phyloP scores from a whole-genome alignment of 2,113 vertebrate genomes.

The Paramisgurnus dabryanus region DNA sequence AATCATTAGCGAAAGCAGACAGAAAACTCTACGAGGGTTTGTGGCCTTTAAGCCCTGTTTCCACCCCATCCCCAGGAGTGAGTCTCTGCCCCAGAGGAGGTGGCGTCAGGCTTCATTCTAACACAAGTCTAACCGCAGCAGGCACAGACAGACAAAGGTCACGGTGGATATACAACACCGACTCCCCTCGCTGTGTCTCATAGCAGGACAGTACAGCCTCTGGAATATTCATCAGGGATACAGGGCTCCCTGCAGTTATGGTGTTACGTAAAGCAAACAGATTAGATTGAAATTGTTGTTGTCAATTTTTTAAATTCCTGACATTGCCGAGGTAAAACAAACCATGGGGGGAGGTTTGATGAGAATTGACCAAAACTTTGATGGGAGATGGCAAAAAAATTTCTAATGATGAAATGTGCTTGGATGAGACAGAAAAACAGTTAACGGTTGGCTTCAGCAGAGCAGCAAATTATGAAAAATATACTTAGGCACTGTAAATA shows the following conservation, averaged over 20 bases:
- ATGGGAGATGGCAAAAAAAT: conserved; percentile 32
- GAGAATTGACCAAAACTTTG: conserved; percentile 1
- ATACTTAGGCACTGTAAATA: not conserved
- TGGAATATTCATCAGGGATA: conserved; percentile 51
- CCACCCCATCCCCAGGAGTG: conserved; percentile 12
- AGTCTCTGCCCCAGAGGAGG: conserved; percentile 33
- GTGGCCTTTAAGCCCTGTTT: conserved; percentile 23
- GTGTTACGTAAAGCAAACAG: conserved; percentile 7
- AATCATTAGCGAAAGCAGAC: conserved; percentile 1
- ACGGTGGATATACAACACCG: conserved; percentile 32
- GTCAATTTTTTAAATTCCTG: conserved; percentile 28
- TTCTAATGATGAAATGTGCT: conserved; percentile 45
- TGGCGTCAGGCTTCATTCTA: conserved; percentile 34
- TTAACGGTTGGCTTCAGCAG: conserved; percentile 10
- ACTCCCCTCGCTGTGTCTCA: conserved; percentile 4
- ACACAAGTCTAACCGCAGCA: conserved; percentile 39
- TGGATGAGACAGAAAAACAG: conserved; percentile 36
- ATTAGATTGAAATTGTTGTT: conserved; percentile 36
- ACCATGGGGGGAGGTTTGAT: conserved; percentile 12
- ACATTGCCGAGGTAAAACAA: conserved; percentile 40
- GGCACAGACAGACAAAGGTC: conserved; percentile 53
- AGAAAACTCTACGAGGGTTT: conserved; percentile 12
- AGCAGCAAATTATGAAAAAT: not conserved
- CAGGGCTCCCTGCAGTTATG: conserved; percentile 15
- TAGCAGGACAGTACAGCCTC: conserved; percentile 25